phyloP scores from a whole-genome alignment of 2,797 vertebrate genomes.

The Masticophis lateralis region DNA sequence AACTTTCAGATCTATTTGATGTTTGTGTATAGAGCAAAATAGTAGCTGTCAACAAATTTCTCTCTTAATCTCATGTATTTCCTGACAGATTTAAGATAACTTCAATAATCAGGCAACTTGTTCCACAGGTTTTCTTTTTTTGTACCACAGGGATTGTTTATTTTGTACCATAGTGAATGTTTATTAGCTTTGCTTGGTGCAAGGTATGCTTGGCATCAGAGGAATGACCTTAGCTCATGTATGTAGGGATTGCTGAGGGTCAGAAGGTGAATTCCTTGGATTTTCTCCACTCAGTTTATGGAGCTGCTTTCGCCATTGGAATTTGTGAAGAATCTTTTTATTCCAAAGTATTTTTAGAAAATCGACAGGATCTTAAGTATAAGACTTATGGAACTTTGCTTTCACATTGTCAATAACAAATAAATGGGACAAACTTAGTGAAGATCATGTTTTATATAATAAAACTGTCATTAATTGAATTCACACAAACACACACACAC shows the following conservation, averaged over 20 bases:
- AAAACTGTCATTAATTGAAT: neutral
- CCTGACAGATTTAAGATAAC: slow-evolving; percentile 46
- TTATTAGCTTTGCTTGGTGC: neutral
- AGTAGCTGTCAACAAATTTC: slow-evolving; percentile 59
- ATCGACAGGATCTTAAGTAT: neutral
- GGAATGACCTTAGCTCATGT: neutral
- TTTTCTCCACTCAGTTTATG: slow-evolving; percentile 33
- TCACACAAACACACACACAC: neutral
- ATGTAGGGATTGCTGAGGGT: neutral
- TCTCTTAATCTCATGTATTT: slow-evolving; percentile 53
- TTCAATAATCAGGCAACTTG: slow-evolving; percentile 47
- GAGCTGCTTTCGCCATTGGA: slow-evolving; percentile 16
- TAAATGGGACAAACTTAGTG: neutral
- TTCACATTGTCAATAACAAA: neutral
- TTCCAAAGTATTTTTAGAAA: neutral
- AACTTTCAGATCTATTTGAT: slow-evolving; percentile 49
- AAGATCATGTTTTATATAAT: neutral
- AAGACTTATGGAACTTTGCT: neutral
- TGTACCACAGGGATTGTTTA: slow-evolving; percentile 20
- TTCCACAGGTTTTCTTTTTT: slow-evolving; percentile 39
- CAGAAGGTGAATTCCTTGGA: slow-evolving; percentile 11
- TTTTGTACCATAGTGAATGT: slow-evolving; percentile 36
- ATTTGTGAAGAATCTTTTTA: slow-evolving; percentile 10
- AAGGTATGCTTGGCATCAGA: neutral
- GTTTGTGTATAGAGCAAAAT: slow-evolving; percentile 30